Conservation (phyloP, 2,888 invertebrate genomes). For the Cerastis leucographa region DNA sequence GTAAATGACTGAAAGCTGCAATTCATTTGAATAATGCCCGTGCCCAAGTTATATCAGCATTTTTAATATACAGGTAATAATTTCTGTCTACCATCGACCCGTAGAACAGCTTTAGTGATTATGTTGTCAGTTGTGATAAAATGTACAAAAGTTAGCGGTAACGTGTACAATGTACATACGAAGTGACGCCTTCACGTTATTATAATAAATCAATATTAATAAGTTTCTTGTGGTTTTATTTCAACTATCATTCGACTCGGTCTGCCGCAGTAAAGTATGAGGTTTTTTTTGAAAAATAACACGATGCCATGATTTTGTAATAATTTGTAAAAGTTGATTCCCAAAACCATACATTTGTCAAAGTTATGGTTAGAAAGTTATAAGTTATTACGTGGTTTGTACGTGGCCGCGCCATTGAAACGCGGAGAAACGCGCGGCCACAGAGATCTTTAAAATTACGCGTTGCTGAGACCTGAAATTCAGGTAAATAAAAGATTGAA, state of each 20-base stretch:
- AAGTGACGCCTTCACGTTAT: constrained; percentile 82
- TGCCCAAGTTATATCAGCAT: background rate
- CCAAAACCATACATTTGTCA: no score
- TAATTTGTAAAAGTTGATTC: no score
- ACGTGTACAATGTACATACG: constrained; percentile 70
- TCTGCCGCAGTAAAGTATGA: no score
- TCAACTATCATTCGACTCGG: background rate
- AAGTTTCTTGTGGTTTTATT: constrained; percentile 74
- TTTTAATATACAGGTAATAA: background rate
- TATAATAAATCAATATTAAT: constrained; percentile 72
- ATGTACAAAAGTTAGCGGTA: constrained; percentile 86
- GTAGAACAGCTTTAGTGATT: constrained; percentile 81
- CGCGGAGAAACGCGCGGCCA: no score
- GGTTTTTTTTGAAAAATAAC: no score
- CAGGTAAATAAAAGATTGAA: no score
- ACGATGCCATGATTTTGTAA: no score
- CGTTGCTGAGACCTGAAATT: no score
- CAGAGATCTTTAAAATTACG: no score
- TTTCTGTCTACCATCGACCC: constrained; percentile 41
- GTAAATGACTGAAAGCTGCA: background rate
- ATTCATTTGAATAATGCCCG: background rate
- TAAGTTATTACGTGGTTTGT: no score
- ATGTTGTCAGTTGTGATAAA: constrained; percentile 88
- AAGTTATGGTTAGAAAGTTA: no score
- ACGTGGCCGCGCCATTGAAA: no score